Evolutionary conservation across 1,140 invertebrate genomes (phyloP), one percentile per base, ranked within the genome.

Genomic region (Papilio polytes): DNA sequence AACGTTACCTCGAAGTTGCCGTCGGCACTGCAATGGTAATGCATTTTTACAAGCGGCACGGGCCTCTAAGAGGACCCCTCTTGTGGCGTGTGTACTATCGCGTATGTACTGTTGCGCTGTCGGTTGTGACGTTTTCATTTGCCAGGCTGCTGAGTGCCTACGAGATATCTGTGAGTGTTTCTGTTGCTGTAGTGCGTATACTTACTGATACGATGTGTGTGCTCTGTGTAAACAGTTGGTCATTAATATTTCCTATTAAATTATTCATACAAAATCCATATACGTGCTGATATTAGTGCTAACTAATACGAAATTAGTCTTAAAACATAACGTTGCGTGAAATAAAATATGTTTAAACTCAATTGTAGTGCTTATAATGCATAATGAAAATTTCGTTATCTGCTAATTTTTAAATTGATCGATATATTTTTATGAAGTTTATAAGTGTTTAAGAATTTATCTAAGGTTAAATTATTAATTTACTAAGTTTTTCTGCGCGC

Each of bases 1-100:
- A 99, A 96, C 84, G 98, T 99, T 95, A 99, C 98, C 96, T 99
- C 98, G 96, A 99, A 99, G 96, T 99, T 99, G 89, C 98, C 98
- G 95, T 99, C 98, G 92, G 98, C 98, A 96, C 98, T 99, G 97
- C 90, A 97, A 95, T 92, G 86, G 90, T 90, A 94, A 94, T 78
- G 85, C 84, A 92, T 84, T 86, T 94, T 93, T 94, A 94, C 90
- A 93, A 85, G 88, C 87, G 85, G 85, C 89, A 79, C 85, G 88
- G 87, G 84, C 85, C 86, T 77, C 81, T 79, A 78, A 70, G 53
- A 56, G 74, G 81, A 76, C 84, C 83, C 78, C 48, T 85, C 63
- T 78, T 83, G 31, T 74, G 41, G 78, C 77, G 78, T 80, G 70
- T 59, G 76, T 78, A 46, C 44, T 78, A 41, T 41, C 36, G 6